Base-by-base conservation (phyloP, 2,888 invertebrate genomes). In the Pammene fasciana region DNA sequence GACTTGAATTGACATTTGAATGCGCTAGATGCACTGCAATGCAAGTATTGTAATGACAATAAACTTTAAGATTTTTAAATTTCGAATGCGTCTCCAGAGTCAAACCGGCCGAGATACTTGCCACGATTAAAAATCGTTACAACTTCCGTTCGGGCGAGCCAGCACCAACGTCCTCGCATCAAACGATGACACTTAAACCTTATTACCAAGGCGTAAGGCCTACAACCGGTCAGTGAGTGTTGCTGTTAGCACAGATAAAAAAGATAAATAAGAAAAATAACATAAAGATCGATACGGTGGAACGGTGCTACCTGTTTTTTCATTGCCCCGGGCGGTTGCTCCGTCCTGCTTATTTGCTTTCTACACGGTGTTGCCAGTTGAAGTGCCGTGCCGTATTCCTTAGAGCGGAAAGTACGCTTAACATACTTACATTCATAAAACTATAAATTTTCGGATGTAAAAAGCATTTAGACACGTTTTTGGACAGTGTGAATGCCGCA, bases 91-190 rank as follows among this genome's bases (percentile, higher is more conserved):
- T 5, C 50, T 86, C 86, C 85, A 80, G 84, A 84, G 85, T 82
- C 80, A 79, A 82, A 88, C 88, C 82, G 86, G 82, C 82, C 84
- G 82, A 90, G 90, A 92, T 91, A 90, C 89, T 89, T 86, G 88
- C 83, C 83, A 85, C 90, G 91, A 92, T 92, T 91, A 91, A 92
- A 91, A 91, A 90, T 91, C 88, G 90, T 90, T 90, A 90, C 91
- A 91, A 91, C 92, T 91, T 92, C 92, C 92, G 92, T 90, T 92
- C 86, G 87, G 84, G 87, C 78, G 88, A 79, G 83, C 83, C 85
- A 87, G 48, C 48, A 38, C 38, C 38, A 38, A 7, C 38, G 38
- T 38, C 38, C 38, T 7, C 9, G 6, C 38, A 9, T 7, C 9
- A 7, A 38, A 3, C 38, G 38, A 9, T 38, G 26, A 26, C 26